Percentiles rank a stretch among this genome's conserved stretches.
These are phyloP conservation scores for Sapayoa aenigma DNA, from an alignment of 2,113 vertebrate species.

Conservation along the genomic window DNA sequence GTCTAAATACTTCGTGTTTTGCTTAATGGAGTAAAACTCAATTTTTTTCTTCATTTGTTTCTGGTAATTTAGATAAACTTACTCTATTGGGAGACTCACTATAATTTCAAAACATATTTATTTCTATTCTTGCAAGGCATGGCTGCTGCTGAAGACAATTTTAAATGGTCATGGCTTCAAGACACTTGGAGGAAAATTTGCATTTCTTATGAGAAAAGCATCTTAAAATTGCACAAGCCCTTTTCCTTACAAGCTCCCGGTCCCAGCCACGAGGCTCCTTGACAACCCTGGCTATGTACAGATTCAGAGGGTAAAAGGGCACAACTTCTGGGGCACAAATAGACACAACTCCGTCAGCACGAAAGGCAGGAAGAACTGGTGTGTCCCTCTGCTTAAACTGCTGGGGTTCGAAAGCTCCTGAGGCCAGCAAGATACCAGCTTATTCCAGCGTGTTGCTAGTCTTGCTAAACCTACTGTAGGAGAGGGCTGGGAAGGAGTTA, in stretches of 20 bases:
- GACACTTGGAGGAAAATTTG: conserved; percentile 28
- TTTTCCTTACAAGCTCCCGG: neutral
- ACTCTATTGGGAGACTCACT: neutral
- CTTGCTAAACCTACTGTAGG: neutral
- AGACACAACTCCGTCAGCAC: neutral
- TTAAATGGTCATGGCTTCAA: conserved; percentile 10
- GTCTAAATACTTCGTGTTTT: neutral
- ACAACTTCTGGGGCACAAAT: neutral
- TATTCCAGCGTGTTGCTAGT: neutral
- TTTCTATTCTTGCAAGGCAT: conserved; percentile 59
- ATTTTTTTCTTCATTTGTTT: neutral
- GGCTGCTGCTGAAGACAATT: conserved; percentile 35
- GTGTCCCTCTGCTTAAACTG: neutral
- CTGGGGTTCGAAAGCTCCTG: neutral
- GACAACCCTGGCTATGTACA: fast-evolving
- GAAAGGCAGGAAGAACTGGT: neutral
- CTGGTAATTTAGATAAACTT: neutral
- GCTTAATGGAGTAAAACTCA: neutral
- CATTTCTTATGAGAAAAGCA: neutral
- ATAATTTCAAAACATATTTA: neutral
- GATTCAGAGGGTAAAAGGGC: neutral
- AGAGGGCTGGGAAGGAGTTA: neutral
- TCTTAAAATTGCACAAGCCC: neutral
- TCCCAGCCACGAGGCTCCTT: neutral
- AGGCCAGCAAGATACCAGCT: neutral